Base-by-base conservation (phyloP, 2,888 invertebrate species). In the Spisula solida region DNA sequence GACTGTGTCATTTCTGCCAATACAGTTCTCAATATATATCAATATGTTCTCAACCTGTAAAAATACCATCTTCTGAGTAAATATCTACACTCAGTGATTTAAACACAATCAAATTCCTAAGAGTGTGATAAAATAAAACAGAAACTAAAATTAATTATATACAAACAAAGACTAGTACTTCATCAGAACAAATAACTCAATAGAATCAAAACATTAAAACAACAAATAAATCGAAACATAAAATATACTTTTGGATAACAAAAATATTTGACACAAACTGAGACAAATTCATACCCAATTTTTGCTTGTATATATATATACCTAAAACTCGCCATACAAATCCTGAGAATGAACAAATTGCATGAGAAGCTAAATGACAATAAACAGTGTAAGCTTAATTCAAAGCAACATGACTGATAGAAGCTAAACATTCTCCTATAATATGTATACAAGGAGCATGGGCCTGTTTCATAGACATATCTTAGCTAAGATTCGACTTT, bases 241-340 rank as follows among this genome's bases (percentile, higher is more conserved):
- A 75, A 75, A 75, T 75, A 75, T 75, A 75, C 18, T 31, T 75
- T 31, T 75, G 75, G 75, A 75, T 75, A 75, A 75, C 34, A 75
- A 75, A 75, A 75, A 20, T n/a, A 25, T 34, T 31, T 75, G 34
- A 75, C 75, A 75, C 0, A 18, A 34, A 75, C 14, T 75, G 75
- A 75, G 75, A 75, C 75, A 75, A 31, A 31, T 34, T 75, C 75
- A 75, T 75, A 75, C 75, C 75, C 75, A 75, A 75, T 34, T 75
- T n/a, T 34, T 14, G n/a, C 34, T 34, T 75, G 75, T 75, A 75
- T 18, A 75, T 75, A 75, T 5, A 41, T n/a, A 8, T 41, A 41
- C 5, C 31, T 31, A 31, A 31, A 31, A 31, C 31, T 75, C 2
- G 31, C 34, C 75, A 31, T 31, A 75, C 75, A 29, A 75, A 75